These are phyloP conservation scores for Balanococcus diminutus DNA, from an alignment of 2,888 invertebrate species.

Conservation along the genomic window DNA sequence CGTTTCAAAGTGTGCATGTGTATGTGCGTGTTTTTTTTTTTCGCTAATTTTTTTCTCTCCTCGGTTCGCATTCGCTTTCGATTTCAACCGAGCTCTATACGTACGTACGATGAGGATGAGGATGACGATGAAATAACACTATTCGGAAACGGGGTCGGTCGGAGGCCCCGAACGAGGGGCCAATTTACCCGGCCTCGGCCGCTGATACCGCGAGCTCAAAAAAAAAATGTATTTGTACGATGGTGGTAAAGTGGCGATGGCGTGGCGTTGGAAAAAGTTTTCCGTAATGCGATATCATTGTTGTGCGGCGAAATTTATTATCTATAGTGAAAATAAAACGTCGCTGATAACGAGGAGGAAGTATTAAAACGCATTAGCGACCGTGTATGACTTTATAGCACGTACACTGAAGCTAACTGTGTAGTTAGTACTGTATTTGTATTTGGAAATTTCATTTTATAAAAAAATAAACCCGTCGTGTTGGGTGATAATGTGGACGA, in stretches of 20 bases:
- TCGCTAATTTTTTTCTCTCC: neutral
- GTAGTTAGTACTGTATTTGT: neutral
- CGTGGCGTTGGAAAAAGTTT: neutral
- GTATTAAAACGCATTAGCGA: slow-evolving; percentile 14
- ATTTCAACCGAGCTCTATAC: too few species aligned
- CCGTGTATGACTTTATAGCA: neutral
- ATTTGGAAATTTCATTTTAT: neutral
- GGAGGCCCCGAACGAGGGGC: neutral
- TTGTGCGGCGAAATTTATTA: slow-evolving; percentile 16
- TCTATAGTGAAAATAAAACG: slow-evolving; percentile 33
- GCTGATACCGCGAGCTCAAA: neutral
- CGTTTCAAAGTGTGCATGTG: neutral
- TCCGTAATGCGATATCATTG: slow-evolving; percentile 33
- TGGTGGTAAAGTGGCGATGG: neutral
- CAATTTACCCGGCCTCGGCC: too few species aligned
- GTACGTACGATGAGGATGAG: neutral
- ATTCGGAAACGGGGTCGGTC: neutral
- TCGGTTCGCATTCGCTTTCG: neutral
- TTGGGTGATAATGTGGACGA: neutral
- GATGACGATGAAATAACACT: neutral
- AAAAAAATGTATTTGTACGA: neutral
- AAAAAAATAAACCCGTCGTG: neutral
- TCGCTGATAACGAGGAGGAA: slow-evolving; percentile 2
- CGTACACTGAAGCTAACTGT: too few species aligned
- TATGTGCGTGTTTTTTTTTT: neutral